A percentile compares a stretch with the other conserved stretches of the same genome.
phyloP scores from a whole-genome alignment of 2,888 invertebrate species.

The Arge pagana region DNA sequence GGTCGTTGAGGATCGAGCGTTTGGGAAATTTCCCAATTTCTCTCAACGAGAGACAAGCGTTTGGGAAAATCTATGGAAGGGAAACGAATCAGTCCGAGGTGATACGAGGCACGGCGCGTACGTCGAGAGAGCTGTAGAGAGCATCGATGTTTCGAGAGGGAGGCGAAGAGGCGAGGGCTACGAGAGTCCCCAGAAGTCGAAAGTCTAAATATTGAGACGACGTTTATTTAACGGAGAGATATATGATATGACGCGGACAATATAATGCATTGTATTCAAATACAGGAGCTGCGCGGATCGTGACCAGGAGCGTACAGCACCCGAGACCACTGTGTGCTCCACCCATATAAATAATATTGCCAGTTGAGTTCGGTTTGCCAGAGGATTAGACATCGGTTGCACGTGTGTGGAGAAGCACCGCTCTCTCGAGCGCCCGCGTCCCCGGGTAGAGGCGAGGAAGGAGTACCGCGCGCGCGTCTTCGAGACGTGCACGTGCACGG shows the following conservation, averaged over 20 bases:
- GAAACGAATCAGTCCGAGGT: no score
- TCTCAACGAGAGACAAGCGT: no score
- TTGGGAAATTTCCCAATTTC: no score
- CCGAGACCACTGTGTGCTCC: conserved; percentile 35
- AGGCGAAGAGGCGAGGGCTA: neutral
- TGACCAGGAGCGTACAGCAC: conserved; percentile 53
- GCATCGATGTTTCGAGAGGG: neutral
- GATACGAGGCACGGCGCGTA: neutral
- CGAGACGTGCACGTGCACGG: no score
- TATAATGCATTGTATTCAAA: conserved; percentile 60
- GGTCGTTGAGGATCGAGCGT: no score
- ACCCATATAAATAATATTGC: conserved; percentile 52
- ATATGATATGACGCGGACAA: conserved; percentile 59
- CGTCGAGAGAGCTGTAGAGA: neutral
- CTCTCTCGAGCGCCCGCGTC: no score
- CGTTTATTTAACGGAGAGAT: conserved; percentile 58
- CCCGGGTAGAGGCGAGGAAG: no score
- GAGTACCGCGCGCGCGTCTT: no score
- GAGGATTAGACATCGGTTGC: conserved; percentile 44
- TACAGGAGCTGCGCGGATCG: conserved; percentile 56
- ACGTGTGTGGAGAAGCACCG: no score
- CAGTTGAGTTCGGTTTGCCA: conserved; percentile 36
- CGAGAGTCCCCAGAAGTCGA: conserved; percentile 29
- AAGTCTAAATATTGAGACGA: conserved; percentile 58
- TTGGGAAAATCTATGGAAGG: no score